A percentile compares a stretch with the other conserved stretches of the same genome.
phyloP scores from a whole-genome alignment of 2,888 invertebrate genomes.

The Caenorhabditis japonica region DNA sequence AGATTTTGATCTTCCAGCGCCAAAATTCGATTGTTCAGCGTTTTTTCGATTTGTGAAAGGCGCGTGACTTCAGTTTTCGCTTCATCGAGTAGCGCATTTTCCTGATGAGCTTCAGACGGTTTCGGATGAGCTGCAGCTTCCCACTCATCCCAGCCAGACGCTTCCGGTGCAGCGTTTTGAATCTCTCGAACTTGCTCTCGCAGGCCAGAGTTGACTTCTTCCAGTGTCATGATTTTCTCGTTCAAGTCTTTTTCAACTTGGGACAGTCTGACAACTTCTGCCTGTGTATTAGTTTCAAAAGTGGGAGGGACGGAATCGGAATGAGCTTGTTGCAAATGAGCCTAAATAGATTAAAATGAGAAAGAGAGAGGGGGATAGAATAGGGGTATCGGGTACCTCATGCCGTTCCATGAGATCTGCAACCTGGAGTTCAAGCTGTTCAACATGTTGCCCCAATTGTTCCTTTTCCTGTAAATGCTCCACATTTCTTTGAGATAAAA shows the following conservation, averaged over 20 bases:
- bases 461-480: constrained; percentile 26
- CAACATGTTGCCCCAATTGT: constrained; percentile 24
- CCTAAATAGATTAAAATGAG: neutral
- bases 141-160: constrained; percentile 22
- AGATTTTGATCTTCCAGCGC: constrained; percentile 31
- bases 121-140: constrained; percentile 10
- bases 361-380: neutral
- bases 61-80: constrained; percentile 16
- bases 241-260: constrained; percentile 56
- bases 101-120: no score
- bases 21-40: constrained; percentile 19
- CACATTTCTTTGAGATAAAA: neutral
- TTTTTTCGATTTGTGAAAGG: constrained; percentile 19
- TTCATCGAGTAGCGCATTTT: constrained; percentile 4
- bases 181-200: constrained; percentile 50
- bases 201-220: constrained; percentile 52
- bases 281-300: no score
- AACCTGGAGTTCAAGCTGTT: constrained; percentile 38
- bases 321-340: constrained; percentile 11
- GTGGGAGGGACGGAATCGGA: neutral
- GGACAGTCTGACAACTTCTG: constrained; percentile 30
- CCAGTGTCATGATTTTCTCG: constrained; percentile 48
- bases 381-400: neutral
- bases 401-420: constrained; percentile 38
- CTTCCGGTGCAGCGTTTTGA: constrained; percentile 32